Base-by-base conservation (phyloP, 2,797 vertebrate genomes). In the Acanthurus leucopareius region DNA sequence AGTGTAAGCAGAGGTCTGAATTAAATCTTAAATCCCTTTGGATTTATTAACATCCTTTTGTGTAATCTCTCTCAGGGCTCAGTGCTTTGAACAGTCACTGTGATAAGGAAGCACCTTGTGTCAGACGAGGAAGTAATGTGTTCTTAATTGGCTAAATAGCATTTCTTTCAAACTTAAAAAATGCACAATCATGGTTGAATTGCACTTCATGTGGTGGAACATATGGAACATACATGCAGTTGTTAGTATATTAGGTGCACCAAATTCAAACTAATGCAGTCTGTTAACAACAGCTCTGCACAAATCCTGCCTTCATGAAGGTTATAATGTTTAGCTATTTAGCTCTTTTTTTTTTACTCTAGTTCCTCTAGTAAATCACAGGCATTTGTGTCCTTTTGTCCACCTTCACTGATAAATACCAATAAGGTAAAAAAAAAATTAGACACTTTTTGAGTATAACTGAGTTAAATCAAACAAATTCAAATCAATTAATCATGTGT, bases 91-190 rank as follows among this genome's bases (percentile, higher is more conserved):
- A 78, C 53, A 57, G 63, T 63, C 72, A 60, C 54, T 25, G 40
- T 56, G 66, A 79, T 84, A 63, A 86, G 68, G 54, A 80, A 82
- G 69, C 65, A 77, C 44, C 68, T 72, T 67, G 76, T 82, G 54
- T 49, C 47, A 79, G 40, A 67, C 77, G 53, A 69, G 61, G 68
- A 64, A 73, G 51, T 79, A 62, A 80, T 71, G 22, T 67, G 2
- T 35, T 61, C 69, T 52, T 73, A 67, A 80, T 22, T 80, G 63
- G 14, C 58, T 58, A 35, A 59, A 76, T 49, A 47, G 38, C 38
- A 56, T 60, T 52, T 77, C 14, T 64, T 49, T 77, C 49, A 56
- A 73, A 22, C 10, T 73, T 67, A 67, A 19, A 67, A 51, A 56
- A 20, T 52, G 40, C 25, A 65, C 35, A 47, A 61, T 63, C 25